Percentiles rank a stretch among this genome's conserved stretches.
These are phyloP conservation scores for Percopsis omiscomaycus DNA, from an alignment of 2,797 vertebrate species.

Conservation along the genomic window DNA sequence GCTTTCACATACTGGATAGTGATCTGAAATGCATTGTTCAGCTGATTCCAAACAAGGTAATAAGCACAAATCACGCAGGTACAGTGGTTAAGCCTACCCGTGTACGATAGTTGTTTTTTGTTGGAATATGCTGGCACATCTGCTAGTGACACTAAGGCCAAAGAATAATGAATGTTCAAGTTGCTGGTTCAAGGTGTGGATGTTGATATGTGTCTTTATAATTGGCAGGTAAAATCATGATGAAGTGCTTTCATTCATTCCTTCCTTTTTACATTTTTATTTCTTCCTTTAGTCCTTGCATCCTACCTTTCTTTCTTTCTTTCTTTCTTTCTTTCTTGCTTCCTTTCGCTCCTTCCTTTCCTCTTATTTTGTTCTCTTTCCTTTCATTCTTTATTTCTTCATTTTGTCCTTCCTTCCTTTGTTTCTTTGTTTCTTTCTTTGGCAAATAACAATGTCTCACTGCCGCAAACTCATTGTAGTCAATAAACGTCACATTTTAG, in stretches of 20 bases:
- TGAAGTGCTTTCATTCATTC: not conserved
- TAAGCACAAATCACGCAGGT: too few relatives aligned
- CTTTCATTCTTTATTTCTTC: not conserved
- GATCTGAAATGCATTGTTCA: too few relatives aligned
- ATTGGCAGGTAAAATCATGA: slow-evolving; percentile 6
- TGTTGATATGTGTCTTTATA: not conserved
- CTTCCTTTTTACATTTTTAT: not conserved
- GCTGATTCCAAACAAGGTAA: too few relatives aligned
- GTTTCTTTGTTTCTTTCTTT: too few relatives aligned
- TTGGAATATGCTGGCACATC: too few relatives aligned
- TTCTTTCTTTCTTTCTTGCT: not conserved
- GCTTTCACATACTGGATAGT: too few relatives aligned
- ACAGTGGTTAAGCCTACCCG: too few relatives aligned
- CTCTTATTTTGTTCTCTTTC: not conserved
- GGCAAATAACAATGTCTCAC: too few relatives aligned
- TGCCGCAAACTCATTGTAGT: not conserved
- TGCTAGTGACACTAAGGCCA: too few relatives aligned
- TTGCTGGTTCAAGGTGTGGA: too few relatives aligned
- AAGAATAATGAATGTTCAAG: too few relatives aligned
- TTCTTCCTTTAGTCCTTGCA: not conserved
- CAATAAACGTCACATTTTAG: slow-evolving; percentile 6
- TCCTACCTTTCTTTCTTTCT: not conserved
- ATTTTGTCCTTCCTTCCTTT: not conserved
- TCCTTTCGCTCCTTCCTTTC: not conserved
- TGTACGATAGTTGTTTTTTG: too few relatives aligned